Evolutionary conservation across 2,113 vertebrate genomes (phyloP).

Genomic region (Maccullochella peelii): DNA sequence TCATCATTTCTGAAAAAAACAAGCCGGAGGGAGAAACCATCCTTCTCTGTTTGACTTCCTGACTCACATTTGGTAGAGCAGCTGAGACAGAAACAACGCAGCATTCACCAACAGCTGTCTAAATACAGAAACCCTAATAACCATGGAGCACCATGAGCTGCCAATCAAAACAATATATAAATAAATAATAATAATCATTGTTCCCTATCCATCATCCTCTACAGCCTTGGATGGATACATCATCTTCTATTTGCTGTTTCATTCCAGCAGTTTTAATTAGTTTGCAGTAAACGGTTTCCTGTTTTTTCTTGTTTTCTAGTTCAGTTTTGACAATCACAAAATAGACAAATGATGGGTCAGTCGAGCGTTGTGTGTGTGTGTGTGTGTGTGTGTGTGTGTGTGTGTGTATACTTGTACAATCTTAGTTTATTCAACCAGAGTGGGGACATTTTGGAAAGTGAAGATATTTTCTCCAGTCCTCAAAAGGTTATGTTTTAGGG

Average conservation of each 20-base stretch:
- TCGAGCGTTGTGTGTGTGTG: not conserved
- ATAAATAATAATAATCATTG: not conserved
- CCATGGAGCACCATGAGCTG: not conserved
- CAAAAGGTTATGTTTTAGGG: too few species aligned
- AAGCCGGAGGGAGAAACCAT: conserved; percentile 6
- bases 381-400: not conserved
- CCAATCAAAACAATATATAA: conserved; percentile 18
- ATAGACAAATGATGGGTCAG: not conserved
- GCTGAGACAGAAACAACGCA: conserved; percentile 32
- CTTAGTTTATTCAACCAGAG: not conserved
- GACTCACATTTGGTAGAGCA: conserved; percentile 32
- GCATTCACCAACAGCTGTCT: conserved; percentile 35
- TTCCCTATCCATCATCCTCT: conserved; percentile 1
- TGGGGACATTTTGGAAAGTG: not conserved
- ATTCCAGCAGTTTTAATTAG: conserved; percentile 25
- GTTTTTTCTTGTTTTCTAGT: conserved; percentile 16
- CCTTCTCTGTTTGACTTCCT: conserved; percentile 21
- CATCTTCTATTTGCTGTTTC: not conserved
- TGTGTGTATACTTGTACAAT: not conserved
- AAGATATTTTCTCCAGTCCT: too few species aligned
- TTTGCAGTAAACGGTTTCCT: conserved; percentile 6
- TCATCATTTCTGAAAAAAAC: conserved; percentile 20
- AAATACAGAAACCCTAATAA: conserved; percentile 40
- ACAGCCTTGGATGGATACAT: not conserved
- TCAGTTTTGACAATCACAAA: not conserved